Conservation (phyloP, 2,113 vertebrate species). For the Dipodomys stephensi region DNA sequence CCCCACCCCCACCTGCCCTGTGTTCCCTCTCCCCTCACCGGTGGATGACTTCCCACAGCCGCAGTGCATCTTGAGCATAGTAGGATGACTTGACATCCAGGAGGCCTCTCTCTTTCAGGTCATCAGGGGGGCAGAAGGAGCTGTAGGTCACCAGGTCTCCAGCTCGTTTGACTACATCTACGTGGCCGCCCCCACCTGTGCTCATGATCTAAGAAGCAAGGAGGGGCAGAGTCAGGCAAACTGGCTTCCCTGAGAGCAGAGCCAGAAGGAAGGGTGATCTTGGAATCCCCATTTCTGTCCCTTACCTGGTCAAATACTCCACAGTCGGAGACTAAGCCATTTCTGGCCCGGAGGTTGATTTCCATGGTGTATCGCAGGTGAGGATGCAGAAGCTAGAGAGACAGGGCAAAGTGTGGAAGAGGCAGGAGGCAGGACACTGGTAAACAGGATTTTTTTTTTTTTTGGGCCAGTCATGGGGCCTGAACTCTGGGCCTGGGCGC, state of each 20-base stretch:
- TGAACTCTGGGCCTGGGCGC: too few species aligned
- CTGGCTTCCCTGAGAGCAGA: neutral
- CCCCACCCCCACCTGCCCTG: too few species aligned
- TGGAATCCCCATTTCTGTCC: too few species aligned
- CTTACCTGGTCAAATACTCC: conserved; percentile 79
- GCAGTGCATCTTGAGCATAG: too few species aligned
- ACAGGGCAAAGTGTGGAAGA: neutral
- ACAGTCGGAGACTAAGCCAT: conserved; percentile 50
- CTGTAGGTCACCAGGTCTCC: too few species aligned
- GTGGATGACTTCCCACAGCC: too few species aligned
- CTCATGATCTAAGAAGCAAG: conserved; percentile 56
- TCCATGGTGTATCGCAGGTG: conserved; percentile 74
- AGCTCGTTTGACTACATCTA: conserved; percentile 62
- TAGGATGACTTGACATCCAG: too few species aligned
- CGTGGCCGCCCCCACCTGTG: conserved; percentile 59
- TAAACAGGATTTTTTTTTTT: neutral
- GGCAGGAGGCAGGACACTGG: neutral
- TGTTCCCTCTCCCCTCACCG: too few species aligned
- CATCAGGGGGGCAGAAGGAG: too few species aligned
- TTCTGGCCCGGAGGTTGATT: conserved; percentile 79
- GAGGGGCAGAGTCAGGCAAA: neutral
- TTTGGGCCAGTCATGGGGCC: too few species aligned
- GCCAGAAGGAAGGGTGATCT: neutral
- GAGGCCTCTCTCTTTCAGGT: too few species aligned
- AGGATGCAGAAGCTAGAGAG: conserved; percentile 71